Percentiles rank a stretch among this genome's conserved stretches.
These are phyloP conservation scores for Drosophila nr. medialis DNA, from an alignment of 2,888 invertebrate genomes.

Conservation along the genomic window DNA sequence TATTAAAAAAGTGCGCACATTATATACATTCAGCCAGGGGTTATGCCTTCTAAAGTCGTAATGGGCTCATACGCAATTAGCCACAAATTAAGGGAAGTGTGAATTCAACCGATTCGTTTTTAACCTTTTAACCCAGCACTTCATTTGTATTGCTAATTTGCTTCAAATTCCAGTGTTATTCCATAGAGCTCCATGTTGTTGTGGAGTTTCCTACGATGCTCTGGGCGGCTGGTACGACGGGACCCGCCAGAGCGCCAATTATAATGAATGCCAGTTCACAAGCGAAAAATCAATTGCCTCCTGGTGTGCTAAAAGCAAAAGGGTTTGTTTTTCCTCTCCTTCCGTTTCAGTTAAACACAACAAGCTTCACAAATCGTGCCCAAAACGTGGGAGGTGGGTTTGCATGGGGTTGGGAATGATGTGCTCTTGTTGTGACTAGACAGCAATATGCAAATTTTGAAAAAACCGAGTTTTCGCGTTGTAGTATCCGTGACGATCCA, in stretches of 20 bases:
- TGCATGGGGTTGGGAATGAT: neutral
- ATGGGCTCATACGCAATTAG: neutral
- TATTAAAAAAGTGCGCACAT: neutral
- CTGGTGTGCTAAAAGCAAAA: neutral
- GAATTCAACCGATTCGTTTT: neutral
- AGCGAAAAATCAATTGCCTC: neutral
- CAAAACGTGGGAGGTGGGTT: neutral
- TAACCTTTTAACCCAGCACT: neutral
- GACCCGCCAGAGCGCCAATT: neutral
- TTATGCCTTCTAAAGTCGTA: neutral
- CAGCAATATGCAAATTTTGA: slow-evolving; percentile 1
- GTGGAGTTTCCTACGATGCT: neutral
- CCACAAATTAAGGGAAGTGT: neutral
- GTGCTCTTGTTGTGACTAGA: slow-evolving; percentile 1
- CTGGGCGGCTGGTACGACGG: neutral
- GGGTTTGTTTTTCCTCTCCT: neutral
- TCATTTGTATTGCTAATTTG: neutral
- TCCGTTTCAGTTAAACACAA: neutral
- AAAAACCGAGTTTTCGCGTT: neutral
- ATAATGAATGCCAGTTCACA: neutral
- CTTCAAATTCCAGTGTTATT: neutral
- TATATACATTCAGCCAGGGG: neutral
- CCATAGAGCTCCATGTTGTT: neutral
- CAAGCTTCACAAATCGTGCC: neutral
- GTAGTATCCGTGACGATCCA: neutral